These are phyloP conservation scores for Drosophila sulfurigaster DNA, from an alignment of 1,140 invertebrate genomes.

Conservation along the genomic window DNA sequence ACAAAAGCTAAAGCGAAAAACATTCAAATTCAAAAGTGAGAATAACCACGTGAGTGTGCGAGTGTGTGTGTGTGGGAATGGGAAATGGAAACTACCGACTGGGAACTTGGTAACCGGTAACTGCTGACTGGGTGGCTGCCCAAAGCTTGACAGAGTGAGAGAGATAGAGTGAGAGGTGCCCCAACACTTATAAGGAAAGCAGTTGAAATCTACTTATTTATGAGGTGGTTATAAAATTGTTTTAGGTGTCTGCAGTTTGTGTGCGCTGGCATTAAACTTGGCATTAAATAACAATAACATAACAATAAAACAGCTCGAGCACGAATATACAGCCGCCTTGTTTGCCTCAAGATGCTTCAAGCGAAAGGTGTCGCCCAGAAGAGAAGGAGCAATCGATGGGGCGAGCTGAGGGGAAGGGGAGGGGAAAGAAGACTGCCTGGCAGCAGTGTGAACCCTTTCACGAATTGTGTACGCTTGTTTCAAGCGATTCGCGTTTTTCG, in stretches of 20 bases:
- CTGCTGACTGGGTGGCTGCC: conserved; percentile 39
- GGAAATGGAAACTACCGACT: conserved; percentile 28
- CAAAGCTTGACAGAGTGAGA: conserved; percentile 13
- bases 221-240: conserved; percentile 76
- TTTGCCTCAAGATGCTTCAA: conserved; percentile 13
- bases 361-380: conserved; percentile 12
- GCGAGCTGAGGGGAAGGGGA: conserved; percentile 3
- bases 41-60: conserved; percentile 34
- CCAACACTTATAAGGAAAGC: conserved; percentile 67
- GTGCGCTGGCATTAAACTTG: conserved; percentile 74
- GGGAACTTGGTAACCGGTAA: conserved; percentile 14
- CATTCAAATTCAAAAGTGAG: conserved; percentile 60
- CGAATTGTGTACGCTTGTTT: conserved; percentile 34
- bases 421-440: no score
- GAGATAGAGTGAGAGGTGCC: conserved; percentile 9
- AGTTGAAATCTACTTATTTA: conserved; percentile 70
- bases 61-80: conserved; percentile 31
- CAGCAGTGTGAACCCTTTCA: conserved; percentile 58
- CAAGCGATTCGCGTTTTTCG: conserved; percentile 36
- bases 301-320: conserved; percentile 67
- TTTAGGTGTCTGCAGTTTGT: conserved; percentile 62
- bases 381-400: not conserved
- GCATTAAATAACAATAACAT: conserved; percentile 81
- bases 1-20: conserved; percentile 39
- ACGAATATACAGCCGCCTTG: conserved; percentile 23